Evolutionary conservation across 2,888 invertebrate genomes (phyloP).

Genomic region (Sclerodermus sp.): DNA sequence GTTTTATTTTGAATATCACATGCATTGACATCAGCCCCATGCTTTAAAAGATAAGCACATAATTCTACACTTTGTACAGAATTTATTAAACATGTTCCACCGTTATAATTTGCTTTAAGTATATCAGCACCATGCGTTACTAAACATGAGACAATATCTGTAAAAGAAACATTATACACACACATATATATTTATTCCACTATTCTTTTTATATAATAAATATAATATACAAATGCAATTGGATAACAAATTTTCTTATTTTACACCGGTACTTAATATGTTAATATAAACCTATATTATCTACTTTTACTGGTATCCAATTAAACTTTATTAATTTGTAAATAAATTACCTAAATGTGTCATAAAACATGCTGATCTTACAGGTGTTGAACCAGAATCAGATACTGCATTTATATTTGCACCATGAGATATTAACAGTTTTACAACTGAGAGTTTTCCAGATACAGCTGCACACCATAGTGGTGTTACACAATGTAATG

Average conservation of each 20-base stretch:
- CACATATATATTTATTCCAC: too few species aligned
- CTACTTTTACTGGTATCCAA: too few species aligned
- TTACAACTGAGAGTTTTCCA: slow-evolving; percentile 76
- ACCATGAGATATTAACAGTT: slow-evolving; percentile 75
- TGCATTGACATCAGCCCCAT: slow-evolving; percentile 84
- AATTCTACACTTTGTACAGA: slow-evolving; percentile 84
- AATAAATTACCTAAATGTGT: slow-evolving; percentile 72
- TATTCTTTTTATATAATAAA: too few species aligned
- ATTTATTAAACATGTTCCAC: slow-evolving; percentile 92
- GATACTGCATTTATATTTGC: slow-evolving; percentile 86
- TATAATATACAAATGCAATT: too few species aligned
- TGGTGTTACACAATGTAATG: slow-evolving; percentile 82
- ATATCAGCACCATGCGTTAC: slow-evolving; percentile 82
- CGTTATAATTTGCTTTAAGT: slow-evolving; percentile 82
- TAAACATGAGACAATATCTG: slow-evolving; percentile 67
- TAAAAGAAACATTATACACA: slow-evolving; percentile 5
- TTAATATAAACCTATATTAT: too few species aligned
- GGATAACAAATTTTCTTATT: too few species aligned
- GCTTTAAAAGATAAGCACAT: slow-evolving; percentile 76
- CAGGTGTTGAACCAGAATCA: slow-evolving; percentile 86
- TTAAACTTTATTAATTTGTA: background rate
- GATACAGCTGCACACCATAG: slow-evolving; percentile 92
- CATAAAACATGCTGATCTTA: slow-evolving; percentile 92
- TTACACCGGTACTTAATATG: too few species aligned
- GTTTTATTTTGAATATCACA: slow-evolving; percentile 88